Evolutionary conservation across 2,113 vertebrate species (phyloP).

Genomic region (Platichthys stellatus): DNA sequence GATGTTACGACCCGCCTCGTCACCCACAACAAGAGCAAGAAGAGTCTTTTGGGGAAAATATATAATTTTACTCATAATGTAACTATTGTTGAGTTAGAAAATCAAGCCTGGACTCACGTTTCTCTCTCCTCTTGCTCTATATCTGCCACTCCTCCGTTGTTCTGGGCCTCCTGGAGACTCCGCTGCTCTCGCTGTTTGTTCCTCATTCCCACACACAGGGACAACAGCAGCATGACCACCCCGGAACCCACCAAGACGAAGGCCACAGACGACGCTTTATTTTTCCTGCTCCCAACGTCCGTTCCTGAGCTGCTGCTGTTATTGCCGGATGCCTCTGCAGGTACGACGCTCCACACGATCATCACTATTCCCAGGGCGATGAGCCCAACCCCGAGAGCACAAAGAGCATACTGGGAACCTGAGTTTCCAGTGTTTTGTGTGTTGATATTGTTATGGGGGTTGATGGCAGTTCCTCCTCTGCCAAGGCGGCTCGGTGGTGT

Average conservation of each 20-base stretch:
- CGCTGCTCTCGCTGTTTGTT: conserved; percentile 84
- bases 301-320: conserved; percentile 45
- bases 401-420: conserved; percentile 92
- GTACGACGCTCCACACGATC: conserved; percentile 95
- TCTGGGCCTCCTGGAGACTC: conserved; percentile 63
- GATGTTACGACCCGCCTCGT: not conserved
- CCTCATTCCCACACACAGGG: conserved; percentile 89
- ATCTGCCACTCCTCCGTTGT: conserved; percentile 12
- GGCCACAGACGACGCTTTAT: conserved; percentile 91
- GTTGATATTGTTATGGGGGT: conserved; percentile 37
- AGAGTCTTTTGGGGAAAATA: not conserved
- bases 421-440: conserved; percentile 74
- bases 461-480: conserved; percentile 11
- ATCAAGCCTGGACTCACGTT: conserved; percentile 57
- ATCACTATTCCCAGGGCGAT: conserved; percentile 93
- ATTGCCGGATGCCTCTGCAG: conserved; percentile 68
- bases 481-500: not conserved
- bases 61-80: too few relatives aligned
- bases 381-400: conserved; percentile 92
- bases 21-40: not conserved
- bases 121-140: conserved; percentile 47
- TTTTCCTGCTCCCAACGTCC: conserved; percentile 48
- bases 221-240: conserved; percentile 87
- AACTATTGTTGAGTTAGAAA: too few relatives aligned
- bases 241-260: conserved; percentile 91